Conservation (phyloP, 2,113 vertebrate genomes). For the Buteo buteo region DNA sequence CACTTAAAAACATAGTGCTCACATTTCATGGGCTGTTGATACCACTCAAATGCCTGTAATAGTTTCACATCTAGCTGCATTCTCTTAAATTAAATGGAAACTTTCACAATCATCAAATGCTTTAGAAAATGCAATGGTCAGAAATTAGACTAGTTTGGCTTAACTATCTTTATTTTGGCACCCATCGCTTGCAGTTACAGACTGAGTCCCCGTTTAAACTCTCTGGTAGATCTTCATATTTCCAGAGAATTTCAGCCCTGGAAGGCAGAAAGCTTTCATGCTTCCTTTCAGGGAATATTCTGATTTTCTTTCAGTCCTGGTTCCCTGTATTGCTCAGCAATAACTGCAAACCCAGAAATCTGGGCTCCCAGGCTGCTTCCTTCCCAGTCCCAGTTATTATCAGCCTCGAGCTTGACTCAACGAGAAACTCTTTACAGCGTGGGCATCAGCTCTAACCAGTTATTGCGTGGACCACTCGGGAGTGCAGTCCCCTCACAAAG, state of each 20-base stretch:
- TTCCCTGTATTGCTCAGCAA: not conserved
- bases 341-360: not conserved
- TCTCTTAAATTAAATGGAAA: not conserved
- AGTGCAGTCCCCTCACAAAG: not conserved
- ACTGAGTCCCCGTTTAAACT: not conserved
- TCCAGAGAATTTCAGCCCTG: not conserved
- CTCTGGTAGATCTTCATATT: not conserved
- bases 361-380: not conserved
- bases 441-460: not conserved
- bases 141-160: not conserved
- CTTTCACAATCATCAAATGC: not conserved
- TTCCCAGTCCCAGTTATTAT: not conserved
- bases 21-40: not conserved
- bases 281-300: not conserved
- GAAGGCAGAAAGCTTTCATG: not conserved
- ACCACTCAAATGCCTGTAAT: not conserved
- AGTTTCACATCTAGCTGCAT: not conserved
- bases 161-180: not conserved
- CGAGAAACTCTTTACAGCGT: not conserved
- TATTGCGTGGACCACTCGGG: accelerated
- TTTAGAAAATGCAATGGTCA: not conserved
- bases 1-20: not conserved
- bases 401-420: not conserved
- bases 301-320: not conserved
- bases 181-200: not conserved